Evolutionary conservation across 2,113 vertebrate genomes (phyloP), one percentile per base, ranked within the genome.

Genomic region (Microcebus murinus): DNA sequence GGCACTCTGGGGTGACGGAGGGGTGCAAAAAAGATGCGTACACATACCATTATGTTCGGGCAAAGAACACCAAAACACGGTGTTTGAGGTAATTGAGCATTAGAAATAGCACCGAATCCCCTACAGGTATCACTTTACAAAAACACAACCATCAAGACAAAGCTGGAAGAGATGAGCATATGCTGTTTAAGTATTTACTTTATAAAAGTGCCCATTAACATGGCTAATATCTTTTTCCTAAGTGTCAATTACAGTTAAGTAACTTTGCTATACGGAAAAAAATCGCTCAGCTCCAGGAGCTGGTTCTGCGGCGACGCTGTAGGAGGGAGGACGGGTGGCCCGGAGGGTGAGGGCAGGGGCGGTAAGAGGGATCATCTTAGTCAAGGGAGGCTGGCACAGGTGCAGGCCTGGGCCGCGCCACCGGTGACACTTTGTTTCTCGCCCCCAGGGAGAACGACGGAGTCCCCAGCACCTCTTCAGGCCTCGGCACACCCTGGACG

Each of bases 391-490:
- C 0, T n/a, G 10, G 67, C 6, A 20, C 27, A 13, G 31, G 36
- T 0, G 0, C 1, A 4, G 17, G 3, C 21, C 50, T 42, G 14
- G 21, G 36, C 25, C 8, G 0, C 14, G 0, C 48, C 45, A 3
- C 17, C 3, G 4, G 4, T 76, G 2, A 96, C 2, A 2, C 11
- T 86, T 42, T 31, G 21, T 92, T 94, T 82, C 65, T 96, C 34
- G 6, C 70, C 91, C 93, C 57, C 95, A 99, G 99, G 99, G 98
- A 68, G 99, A 99, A 89, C 99, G 98, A 11, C 97, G 99, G 92
- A 99, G 99, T 92, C 99, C 99, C 2, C 99, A 99, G 96, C 99
- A 99, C 95, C 98, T 99, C 97, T 99, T 99, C 97, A 98, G 99
- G 87, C 99, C 99, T 65, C 98, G 99, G 55, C 98, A 99, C 65